Evolutionary conservation across 1,140 invertebrate species (phyloP), one percentile per base, ranked within the genome.

Genomic region (Cydia fagiglandana): DNA sequence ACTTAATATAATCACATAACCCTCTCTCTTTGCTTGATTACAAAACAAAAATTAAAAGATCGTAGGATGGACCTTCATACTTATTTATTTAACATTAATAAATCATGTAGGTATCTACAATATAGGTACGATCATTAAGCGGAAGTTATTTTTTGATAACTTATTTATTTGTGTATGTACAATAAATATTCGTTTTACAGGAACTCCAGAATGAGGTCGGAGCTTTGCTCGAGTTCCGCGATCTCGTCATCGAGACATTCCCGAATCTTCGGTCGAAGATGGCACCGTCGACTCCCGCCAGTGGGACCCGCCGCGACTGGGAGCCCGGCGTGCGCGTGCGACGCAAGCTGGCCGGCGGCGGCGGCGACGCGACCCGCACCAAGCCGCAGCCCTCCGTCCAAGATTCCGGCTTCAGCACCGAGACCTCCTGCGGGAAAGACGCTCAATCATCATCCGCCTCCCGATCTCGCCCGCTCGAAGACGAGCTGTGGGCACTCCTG

Each of bases 161-260:
- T 56, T 17, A 13, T 4, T 66, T 66, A 66, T 66, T 66, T 66
- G 5, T n/a, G 12, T 50, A 17, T 17, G 50, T 53, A 53, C 15
- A 15, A 74, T 50, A 61, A 20, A 28, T 34, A 15, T 64, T 34
- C n/a, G 15, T n/a, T 10, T 79, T 77, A 12, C 94, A 96, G 94
- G 97, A 97, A 94, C 94, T 97, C 87, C 97, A 97, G 95, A 96
- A 97, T 96, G 97, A 97, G 93, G 97, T 98, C 92, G 96, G 96
- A 68, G 96, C 96, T 78, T 91, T 98, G 77, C 95, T 97, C 90
- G 97, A 97, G 92, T 98, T 98, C 90, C 96, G 97, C 93, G 96
- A 97, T 93, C 94, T 97, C 94, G 97, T 98, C 94, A 97, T 97
- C 94, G 96, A 97, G 94, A 96, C 97, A 79, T 97, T 97, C 94